These are phyloP conservation scores for Scaptomyza hsui DNA, from an alignment of 1,140 invertebrate species.

Conservation along the genomic window DNA sequence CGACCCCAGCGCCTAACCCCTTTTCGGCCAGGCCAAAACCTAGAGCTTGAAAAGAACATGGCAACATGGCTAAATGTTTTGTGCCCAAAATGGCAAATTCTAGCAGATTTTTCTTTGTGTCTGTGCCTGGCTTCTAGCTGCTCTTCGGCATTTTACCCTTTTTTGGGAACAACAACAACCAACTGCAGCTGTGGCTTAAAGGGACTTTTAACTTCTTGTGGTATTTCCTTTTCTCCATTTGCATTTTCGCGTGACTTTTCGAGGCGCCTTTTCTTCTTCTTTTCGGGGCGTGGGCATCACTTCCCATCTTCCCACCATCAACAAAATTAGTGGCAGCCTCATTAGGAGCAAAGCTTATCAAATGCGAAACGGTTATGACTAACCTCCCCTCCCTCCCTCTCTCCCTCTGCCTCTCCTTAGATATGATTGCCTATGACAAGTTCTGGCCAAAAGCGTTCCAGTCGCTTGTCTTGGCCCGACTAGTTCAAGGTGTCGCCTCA, in stretches of 20 bases:
- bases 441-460: constrained; percentile 30
- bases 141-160: constrained; percentile 68
- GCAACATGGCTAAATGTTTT: constrained; percentile 69
- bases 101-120: constrained; percentile 65
- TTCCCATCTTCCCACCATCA: constrained; percentile 54
- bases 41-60: constrained; percentile 30
- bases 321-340: constrained; percentile 71
- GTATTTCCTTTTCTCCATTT: constrained; percentile 61
- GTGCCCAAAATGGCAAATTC: constrained; percentile 73
- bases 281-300: constrained; percentile 36
- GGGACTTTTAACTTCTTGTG: constrained; percentile 49
- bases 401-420: constrained; percentile 20
- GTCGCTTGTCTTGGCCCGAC: constrained; percentile 31
- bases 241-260: constrained; percentile 73
- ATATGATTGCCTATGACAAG: constrained; percentile 78
- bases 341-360: constrained; percentile 70
- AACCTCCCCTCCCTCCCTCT: background rate
- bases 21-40: constrained; percentile 1
- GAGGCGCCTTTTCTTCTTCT: background rate
- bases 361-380: constrained; percentile 36
- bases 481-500: constrained; percentile 57
- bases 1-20: constrained; percentile 10
- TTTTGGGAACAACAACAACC: constrained; percentile 35
- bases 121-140: constrained; percentile 8
- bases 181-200: constrained; percentile 11